Evolutionary conservation across 2,797 vertebrate genomes (phyloP), one percentile per base, ranked within the genome.

Genomic region (Cottoperca gobio): DNA sequence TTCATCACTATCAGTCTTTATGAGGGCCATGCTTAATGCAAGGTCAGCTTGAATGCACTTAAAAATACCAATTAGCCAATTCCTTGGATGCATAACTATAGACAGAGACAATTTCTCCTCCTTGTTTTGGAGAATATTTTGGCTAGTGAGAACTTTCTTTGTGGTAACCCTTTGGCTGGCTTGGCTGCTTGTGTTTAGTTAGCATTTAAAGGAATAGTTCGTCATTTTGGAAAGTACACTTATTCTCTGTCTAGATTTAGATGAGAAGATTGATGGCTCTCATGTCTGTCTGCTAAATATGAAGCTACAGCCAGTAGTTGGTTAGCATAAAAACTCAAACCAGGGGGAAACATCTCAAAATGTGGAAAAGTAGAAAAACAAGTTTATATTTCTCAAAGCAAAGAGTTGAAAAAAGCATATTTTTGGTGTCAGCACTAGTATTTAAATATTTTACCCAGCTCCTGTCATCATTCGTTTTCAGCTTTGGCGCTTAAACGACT

Each of bases 61-160:
- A 26, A 28, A 78, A 82, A 46, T 8, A 55, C 64, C 75, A 63
- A 50, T 72, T 59, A 84, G 52, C 37, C 35, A 16, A 35, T 48
- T 59, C 46, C n/a, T 76, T 19, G 21, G 40, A 26, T 57, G 21
- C 49, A 62, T 69, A 13, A 55, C 85, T 37, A 67, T 43, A 26
- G 42, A 23, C 50, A 13, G 11, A 33, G 31, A 57, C n/a, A 1
- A 28, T 54, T 75, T 57, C 21, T 21, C 1, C 37, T 35, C 21
- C 2, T 16, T 35, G 35, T 4, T 26, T 26, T 50, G 11, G 11
- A 24, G 19, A 35, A 35, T 55, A 35, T 55, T 13, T 55, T 13
- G 35, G 49, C 23, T 19, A 46, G 61, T 13, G 42, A 40, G 19
- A 53, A 5, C 46, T 35, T 61, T 54, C 52, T 58, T 67, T 49